A percentile compares a stretch with the other conserved stretches of the same genome.
phyloP scores from a whole-genome alignment of 2,797 vertebrate genomes.

The Microctenopoma stevenorrisi region DNA sequence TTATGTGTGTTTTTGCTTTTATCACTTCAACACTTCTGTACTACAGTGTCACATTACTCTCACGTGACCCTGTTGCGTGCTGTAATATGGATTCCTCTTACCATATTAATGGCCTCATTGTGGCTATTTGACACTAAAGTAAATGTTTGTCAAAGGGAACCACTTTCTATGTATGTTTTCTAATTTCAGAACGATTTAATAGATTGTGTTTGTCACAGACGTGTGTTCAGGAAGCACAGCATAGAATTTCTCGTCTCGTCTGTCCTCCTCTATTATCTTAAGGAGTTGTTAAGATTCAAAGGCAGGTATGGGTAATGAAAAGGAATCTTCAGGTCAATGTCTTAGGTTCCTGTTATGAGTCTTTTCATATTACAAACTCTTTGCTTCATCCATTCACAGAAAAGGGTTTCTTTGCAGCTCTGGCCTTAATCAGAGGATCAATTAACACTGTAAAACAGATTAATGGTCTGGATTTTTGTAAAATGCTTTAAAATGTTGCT shows the following conservation, averaged over 20 bases:
- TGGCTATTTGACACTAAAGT: background rate
- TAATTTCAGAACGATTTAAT: background rate
- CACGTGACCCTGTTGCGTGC: background rate
- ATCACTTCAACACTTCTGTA: background rate
- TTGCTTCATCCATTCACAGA: too few relatives aligned
- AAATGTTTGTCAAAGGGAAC: background rate
- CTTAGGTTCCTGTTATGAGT: background rate
- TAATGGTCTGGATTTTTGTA: too few relatives aligned
- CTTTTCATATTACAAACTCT: background rate
- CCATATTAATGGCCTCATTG: background rate
- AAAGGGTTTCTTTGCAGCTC: background rate
- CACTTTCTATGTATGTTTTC: background rate
- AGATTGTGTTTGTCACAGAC: too few relatives aligned
- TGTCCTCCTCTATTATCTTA: too few relatives aligned
- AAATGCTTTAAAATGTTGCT: too few relatives aligned
- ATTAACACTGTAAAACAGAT: too few relatives aligned
- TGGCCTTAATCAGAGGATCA: background rate
- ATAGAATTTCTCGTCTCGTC: too few relatives aligned
- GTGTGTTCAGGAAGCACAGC: background rate
- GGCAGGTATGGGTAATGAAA: background rate
- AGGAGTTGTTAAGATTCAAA: too few relatives aligned
- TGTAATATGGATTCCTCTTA: slow-evolving; percentile 1
- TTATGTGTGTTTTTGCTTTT: background rate
- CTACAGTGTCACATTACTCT: background rate
- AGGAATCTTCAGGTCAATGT: background rate